These are phyloP conservation scores for Ectemnius continuus DNA, from an alignment of 2,888 invertebrate species.

Conservation along the genomic window DNA sequence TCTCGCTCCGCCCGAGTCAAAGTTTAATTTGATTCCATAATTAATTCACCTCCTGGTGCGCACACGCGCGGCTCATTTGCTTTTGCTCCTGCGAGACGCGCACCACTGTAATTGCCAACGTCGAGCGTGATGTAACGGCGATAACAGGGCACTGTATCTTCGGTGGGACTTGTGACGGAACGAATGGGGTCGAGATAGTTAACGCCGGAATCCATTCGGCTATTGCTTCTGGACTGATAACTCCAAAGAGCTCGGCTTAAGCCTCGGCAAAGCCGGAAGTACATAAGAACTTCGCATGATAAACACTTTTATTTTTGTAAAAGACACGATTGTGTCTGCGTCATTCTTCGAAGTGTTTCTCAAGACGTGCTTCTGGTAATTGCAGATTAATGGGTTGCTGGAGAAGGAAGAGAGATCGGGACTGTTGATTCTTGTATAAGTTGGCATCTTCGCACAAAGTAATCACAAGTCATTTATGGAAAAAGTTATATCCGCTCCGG, in stretches of 20 bases:
- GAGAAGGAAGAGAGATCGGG: background rate
- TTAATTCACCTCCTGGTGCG: conserved; percentile 28
- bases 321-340: no score
- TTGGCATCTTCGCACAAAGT: background rate
- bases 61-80: background rate
- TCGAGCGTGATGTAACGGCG: conserved; percentile 1
- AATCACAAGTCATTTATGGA: conserved; percentile 22
- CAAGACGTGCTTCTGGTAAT: no score
- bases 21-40: conserved; percentile 27
- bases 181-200: background rate
- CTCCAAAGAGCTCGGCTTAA: no score
- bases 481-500: conserved; percentile 18
- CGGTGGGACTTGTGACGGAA: background rate
- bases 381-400: background rate
- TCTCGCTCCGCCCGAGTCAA: conserved; percentile 1
- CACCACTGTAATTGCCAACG: background rate
- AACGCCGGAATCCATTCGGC: background rate
- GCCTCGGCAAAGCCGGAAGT: no score
- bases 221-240: background rate
- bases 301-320: no score
- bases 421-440: background rate
- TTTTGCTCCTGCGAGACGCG: conserved; percentile 4
- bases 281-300: no score
- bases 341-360: no score
- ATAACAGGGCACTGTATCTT: background rate